These are phyloP conservation scores for Vesta saturnalis DNA, from an alignment of 2,888 invertebrate species.

Conservation along the genomic window DNA sequence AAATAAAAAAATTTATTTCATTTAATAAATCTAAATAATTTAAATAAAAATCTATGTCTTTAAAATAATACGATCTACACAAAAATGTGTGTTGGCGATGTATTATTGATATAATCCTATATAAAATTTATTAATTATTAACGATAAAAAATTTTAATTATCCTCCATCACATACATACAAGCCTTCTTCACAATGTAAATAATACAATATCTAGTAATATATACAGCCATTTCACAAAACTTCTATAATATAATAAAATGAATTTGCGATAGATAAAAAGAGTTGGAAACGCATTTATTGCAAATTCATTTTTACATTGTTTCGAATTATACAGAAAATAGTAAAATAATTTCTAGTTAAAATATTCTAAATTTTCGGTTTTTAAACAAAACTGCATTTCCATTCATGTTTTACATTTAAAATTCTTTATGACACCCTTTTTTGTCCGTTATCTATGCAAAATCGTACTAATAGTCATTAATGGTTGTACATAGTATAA, in stretches of 20 bases:
- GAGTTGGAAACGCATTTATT: slow-evolving; percentile 5
- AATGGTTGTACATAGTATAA: slow-evolving; percentile 13
- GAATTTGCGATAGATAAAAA: slow-evolving; percentile 10
- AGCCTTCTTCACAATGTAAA: slow-evolving; percentile 29
- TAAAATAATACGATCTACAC: slow-evolving; percentile 19
- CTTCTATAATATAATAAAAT: background rate
- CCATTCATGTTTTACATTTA: slow-evolving; percentile 22
- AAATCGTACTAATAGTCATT: background rate
- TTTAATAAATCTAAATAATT: slow-evolving; percentile 15
- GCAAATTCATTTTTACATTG: slow-evolving; percentile 10
- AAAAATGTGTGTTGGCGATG: slow-evolving; percentile 7
- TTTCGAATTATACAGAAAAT: background rate
- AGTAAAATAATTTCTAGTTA: background rate
- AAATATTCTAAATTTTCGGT: no score
- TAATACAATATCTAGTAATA: slow-evolving; percentile 23
- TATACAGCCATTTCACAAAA: slow-evolving; percentile 18
- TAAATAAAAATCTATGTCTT: slow-evolving; percentile 25
- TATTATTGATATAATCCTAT: slow-evolving; percentile 19
- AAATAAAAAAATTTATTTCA: slow-evolving; percentile 12
- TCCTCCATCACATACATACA: slow-evolving; percentile 37
- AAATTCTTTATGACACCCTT: slow-evolving; percentile 16
- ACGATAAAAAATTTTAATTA: slow-evolving; percentile 40
- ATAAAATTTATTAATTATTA: slow-evolving; percentile 34
- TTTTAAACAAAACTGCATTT: slow-evolving; percentile 17
- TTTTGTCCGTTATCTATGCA: slow-evolving; percentile 8